Evolutionary conservation across 2,888 invertebrate genomes (phyloP), one percentile per base, ranked within the genome.

Genomic region (Tineola bisselliella): DNA sequence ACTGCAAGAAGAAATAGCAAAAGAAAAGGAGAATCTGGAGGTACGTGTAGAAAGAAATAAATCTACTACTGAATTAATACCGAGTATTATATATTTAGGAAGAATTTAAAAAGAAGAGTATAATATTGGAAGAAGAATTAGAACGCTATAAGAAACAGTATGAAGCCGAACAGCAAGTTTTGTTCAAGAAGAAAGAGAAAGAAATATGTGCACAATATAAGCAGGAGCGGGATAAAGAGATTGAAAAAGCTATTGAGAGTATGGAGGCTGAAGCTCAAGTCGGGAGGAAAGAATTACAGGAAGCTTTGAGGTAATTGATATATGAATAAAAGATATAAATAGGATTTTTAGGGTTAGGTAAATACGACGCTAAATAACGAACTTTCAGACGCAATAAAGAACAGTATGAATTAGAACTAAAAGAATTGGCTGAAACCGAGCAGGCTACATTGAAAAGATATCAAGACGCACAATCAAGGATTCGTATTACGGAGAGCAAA

Each of bases 221-320:
- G 72, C 87, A 88, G 59, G 94, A 95, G 71, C 79, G 94, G 62
- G 95, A 95, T 76, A 90, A 88, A 57, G 94, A 94, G 80, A 93
- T 94, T 61, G 94, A 95, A 73, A 79, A 88, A 13, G 91, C 91
- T 0, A 92, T 93, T 59, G 91, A 90, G 67, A 88, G 90, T 62
- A 83, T 93, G 70, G 92, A 92, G 65, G 88, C 86, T 0, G 93
- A 93, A 70, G 90, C 91, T 0, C 88, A 89, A 59, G 87, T 88
- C 1, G 89, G 87, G 0, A 88, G 89, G 66, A 75, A 70, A 54
- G 91, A 91, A 63, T 71, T 91, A 59, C 91, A 92, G 67, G 89
- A 90, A n/a, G 88, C 88, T 1, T 81, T 87, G 3, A 81, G 83
- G 88, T 84, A 61, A 62, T 17, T 59, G 6, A 25, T 25, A 25